phyloP scores from a whole-genome alignment of 2,113 vertebrate genomes.

The Dicerorhinus sumatrensis region DNA sequence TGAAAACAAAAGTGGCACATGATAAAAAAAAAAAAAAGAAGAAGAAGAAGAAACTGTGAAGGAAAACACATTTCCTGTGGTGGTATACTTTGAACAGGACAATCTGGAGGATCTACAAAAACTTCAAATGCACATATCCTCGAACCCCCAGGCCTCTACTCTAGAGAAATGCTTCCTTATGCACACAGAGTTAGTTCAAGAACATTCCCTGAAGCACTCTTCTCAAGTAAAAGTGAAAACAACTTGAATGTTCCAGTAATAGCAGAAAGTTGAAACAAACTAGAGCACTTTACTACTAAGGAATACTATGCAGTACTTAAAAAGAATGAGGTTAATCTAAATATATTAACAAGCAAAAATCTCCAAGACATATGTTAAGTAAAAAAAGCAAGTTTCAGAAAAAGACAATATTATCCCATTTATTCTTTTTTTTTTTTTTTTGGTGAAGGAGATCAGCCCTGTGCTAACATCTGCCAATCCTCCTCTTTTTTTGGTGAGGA shows the following conservation, averaged over 20 bases:
- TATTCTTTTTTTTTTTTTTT: too few species aligned
- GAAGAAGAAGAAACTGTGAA: background rate
- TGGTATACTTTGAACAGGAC: constrained; percentile 11
- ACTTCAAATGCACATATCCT: background rate
- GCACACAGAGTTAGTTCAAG: background rate
- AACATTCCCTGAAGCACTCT: background rate
- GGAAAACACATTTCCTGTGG: background rate
- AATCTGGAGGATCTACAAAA: constrained; percentile 31
- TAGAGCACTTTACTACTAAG: background rate
- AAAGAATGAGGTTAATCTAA: constrained; percentile 32
- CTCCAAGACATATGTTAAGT: background rate
- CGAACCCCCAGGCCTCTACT: background rate
- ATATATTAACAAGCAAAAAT: background rate
- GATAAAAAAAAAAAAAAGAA: background rate
- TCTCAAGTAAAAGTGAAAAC: constrained; percentile 22
- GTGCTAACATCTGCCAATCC: too few species aligned
- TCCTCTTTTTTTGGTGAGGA: too few species aligned
- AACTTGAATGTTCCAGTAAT: background rate
- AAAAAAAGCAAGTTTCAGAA: constrained; percentile 23
- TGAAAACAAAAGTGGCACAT: background rate
- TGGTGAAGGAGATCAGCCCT: too few species aligned
- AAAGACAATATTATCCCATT: background rate
- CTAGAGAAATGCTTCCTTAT: background rate
- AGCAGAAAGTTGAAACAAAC: constrained; percentile 48
- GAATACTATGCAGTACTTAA: constrained; percentile 13